phyloP scores from a whole-genome alignment of 2,888 invertebrate species.

The Tetragnatha montana region DNA sequence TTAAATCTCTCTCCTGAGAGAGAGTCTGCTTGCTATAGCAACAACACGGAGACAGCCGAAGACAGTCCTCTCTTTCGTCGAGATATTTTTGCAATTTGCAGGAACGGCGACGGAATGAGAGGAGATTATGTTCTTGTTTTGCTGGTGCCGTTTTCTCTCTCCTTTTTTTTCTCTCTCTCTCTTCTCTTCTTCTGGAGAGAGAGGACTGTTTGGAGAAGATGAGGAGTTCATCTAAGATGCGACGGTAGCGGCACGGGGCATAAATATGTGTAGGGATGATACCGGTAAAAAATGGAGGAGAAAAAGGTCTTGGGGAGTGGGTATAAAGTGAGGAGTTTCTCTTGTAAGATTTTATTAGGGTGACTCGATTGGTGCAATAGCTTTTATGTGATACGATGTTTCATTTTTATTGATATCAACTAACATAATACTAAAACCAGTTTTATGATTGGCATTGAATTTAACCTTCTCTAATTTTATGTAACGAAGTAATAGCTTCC shows the following conservation, averaged over 20 bases:
- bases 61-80: neutral
- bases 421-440: too few species aligned
- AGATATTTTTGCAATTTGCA: slow-evolving; percentile 1
- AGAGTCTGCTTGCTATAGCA: too few species aligned
- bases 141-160: neutral
- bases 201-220: neutral
- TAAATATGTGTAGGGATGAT: neutral
- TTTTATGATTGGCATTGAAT: too few species aligned
- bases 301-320: neutral
- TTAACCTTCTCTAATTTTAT: too few species aligned
- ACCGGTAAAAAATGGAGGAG: neutral
- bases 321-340: neutral
- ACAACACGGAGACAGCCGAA: neutral
- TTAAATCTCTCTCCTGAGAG: neutral
- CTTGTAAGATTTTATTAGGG: neutral
- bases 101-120: neutral
- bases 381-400: too few species aligned
- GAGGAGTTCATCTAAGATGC: neutral
- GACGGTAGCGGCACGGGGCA: neutral
- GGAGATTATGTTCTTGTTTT: neutral
- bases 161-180: neutral
- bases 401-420: too few species aligned
- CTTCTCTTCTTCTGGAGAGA: neutral
- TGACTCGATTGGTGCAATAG: too few species aligned
- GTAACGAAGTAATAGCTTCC: too few species aligned